Conservation (phyloP, 2,888 invertebrate genomes). For the Sphecodes monilicornis region DNA sequence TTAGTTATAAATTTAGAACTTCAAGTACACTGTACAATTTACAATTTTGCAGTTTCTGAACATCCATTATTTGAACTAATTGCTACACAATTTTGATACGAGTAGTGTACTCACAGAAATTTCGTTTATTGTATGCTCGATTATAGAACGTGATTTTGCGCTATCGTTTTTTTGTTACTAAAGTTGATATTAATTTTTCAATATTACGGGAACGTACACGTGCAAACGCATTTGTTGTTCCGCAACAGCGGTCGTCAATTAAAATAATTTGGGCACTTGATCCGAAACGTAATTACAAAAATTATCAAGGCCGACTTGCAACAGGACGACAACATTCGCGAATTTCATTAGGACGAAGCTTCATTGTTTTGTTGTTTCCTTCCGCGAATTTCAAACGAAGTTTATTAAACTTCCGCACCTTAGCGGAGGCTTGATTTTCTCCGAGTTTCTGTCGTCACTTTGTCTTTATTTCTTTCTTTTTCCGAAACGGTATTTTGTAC, state of each 20-base stretch:
- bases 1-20: no score
- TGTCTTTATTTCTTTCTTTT: not conserved
- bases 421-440: not conserved
- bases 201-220: not conserved
- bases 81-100: no score
- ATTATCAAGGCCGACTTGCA: not conserved
- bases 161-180: not conserved
- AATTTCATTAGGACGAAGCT: conserved; percentile 1
- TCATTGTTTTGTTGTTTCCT: not conserved
- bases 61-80: no score
- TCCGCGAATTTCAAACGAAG: not conserved
- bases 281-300: not conserved
- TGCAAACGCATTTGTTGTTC: not conserved
- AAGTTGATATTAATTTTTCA: not conserved
- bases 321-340: not conserved
- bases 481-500: not conserved
- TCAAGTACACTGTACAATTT: no score
- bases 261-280: conserved; percentile 2
- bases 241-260: not conserved
- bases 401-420: conserved; percentile 16
- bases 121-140: no score
- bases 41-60: no score
- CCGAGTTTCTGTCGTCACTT: no score
- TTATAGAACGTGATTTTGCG: no score
- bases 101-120: no score